phyloP scores from a whole-genome alignment of 2,888 invertebrate species.

The Agrypnus murinus region DNA sequence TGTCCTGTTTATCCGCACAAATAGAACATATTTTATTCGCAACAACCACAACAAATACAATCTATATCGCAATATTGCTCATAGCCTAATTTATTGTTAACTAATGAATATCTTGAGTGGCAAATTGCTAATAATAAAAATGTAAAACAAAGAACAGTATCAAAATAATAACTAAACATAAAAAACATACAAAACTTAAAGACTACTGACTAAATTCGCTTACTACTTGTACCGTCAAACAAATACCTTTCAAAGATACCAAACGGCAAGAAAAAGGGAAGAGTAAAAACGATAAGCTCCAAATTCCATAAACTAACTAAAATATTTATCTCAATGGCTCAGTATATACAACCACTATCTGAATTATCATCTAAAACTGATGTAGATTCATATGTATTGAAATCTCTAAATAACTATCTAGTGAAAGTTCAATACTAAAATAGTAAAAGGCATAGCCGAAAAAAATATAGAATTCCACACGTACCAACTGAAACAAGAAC shows the following conservation, averaged over 20 bases:
- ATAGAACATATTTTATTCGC: background rate
- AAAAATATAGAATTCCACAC: too few species aligned
- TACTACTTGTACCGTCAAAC: background rate
- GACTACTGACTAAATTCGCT: background rate
- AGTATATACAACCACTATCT: background rate
- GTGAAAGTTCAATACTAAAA: background rate
- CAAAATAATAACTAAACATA: background rate
- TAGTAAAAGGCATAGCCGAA: background rate
- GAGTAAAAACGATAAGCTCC: background rate
- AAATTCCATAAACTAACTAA: background rate
- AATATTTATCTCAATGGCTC: background rate
- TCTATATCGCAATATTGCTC: background rate
- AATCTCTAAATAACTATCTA: background rate
- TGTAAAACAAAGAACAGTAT: background rate
- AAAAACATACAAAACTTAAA: background rate
- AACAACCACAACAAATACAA: background rate
- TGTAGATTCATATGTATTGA: background rate
- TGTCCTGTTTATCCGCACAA: background rate
- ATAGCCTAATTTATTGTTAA: background rate
- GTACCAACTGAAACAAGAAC: too few species aligned
- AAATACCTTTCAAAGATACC: background rate
- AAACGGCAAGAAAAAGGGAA: background rate
- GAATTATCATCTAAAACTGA: background rate
- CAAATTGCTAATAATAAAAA: background rate
- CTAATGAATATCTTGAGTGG: background rate